These are phyloP conservation scores for Vesta saturnalis DNA, from an alignment of 2,888 invertebrate species.

Conservation along the genomic window DNA sequence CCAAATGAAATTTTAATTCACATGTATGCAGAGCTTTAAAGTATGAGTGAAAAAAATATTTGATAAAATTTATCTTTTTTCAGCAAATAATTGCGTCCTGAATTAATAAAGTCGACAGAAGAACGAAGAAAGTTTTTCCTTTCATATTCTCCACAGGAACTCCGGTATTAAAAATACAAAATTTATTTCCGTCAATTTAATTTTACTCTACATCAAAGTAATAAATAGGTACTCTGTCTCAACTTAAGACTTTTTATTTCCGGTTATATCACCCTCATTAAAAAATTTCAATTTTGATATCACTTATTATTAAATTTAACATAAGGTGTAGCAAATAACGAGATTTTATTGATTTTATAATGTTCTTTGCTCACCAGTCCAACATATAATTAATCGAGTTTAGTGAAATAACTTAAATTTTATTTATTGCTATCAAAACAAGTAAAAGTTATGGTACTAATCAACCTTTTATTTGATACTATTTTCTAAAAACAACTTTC, in stretches of 20 bases:
- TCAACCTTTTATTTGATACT: too few relatives aligned
- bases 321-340: neutral
- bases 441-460: too few relatives aligned
- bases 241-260: neutral
- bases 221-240: neutral
- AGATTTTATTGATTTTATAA: neutral
- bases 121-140: neutral
- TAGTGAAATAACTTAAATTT: too few relatives aligned
- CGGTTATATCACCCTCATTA: neutral
- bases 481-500: too few relatives aligned
- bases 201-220: neutral
- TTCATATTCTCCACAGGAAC: neutral
- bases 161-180: conserved; percentile 1
- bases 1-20: too few relatives aligned
- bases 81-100: too few relatives aligned
- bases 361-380: too few relatives aligned
- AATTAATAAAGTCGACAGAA: neutral
- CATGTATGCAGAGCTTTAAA: too few relatives aligned
- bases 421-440: too few relatives aligned
- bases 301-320: conserved; percentile 2
- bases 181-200: conserved; percentile 1
- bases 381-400: too few relatives aligned
- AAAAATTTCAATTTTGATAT: neutral
- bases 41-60: too few relatives aligned
- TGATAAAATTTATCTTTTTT: too few relatives aligned